Evolutionary conservation across 2,113 vertebrate species (phyloP).

Genomic region (Glareola pratincola): DNA sequence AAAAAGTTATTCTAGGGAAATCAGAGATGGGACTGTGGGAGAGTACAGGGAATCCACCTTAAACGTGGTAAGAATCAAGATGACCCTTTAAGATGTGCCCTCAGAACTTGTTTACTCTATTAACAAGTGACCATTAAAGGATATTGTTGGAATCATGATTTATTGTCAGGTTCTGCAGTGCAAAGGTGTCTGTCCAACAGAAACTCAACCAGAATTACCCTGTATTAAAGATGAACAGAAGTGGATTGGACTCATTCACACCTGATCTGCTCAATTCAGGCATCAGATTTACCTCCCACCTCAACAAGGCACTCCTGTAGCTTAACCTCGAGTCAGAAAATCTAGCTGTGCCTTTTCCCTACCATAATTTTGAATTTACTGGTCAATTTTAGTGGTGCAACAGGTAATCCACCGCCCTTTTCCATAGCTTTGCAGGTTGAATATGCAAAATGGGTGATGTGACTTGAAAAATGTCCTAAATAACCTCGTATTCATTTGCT

Average conservation of each 20-base stretch:
- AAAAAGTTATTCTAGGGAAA: background rate
- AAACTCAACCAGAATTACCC: background rate
- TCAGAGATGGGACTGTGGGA: background rate
- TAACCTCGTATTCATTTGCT: background rate
- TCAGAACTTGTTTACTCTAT: background rate
- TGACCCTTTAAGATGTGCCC: background rate
- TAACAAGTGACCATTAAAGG: background rate
- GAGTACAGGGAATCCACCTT: background rate
- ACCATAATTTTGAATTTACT: fast-evolving
- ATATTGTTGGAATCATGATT: background rate
- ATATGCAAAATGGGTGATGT: background rate
- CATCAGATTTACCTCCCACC: background rate
- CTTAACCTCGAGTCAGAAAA: background rate
- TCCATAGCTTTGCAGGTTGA: background rate
- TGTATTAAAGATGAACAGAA: background rate
- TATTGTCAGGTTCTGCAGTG: background rate
- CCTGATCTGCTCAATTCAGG: background rate
- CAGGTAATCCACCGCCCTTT: background rate
- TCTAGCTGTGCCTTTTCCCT: background rate
- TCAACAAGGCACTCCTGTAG: background rate
- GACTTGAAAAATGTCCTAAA: background rate
- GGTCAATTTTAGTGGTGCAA: background rate
- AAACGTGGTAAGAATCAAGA: background rate
- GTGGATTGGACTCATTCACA: background rate
- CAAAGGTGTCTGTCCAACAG: background rate